Evolutionary conservation across 2,797 vertebrate genomes (phyloP).

Genomic region (Catamblyrhynchus diadema): DNA sequence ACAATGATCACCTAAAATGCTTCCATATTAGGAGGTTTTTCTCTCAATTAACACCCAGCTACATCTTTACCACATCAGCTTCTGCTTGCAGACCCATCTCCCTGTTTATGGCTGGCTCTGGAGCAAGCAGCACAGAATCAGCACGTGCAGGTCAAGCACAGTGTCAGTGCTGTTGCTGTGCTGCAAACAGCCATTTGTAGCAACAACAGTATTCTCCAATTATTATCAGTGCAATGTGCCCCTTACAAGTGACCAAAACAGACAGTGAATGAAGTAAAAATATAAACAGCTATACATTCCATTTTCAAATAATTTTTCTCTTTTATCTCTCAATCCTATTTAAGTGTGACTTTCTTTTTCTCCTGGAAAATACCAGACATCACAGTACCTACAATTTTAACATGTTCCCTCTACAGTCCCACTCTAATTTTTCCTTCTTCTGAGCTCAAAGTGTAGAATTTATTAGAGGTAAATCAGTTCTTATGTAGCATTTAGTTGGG

Average conservation of each 20-base stretch:
- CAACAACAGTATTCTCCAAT: neutral
- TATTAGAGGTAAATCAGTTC: neutral
- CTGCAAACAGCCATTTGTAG: neutral
- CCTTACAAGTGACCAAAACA: neutral
- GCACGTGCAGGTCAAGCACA: fast-evolving
- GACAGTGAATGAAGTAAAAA: neutral
- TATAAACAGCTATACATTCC: neutral
- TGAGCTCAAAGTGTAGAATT: neutral
- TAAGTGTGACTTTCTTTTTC: neutral
- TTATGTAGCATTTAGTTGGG: neutral
- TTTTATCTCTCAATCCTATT: neutral
- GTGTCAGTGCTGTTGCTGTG: fast-evolving
- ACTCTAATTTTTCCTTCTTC: neutral
- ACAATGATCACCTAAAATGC: neutral
- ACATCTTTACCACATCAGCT: neutral
- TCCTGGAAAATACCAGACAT: neutral
- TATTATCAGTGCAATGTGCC: neutral
- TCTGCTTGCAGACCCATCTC: neutral
- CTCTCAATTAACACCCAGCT: neutral
- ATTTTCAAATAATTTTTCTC: neutral
- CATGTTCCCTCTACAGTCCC: neutral
- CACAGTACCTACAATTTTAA: neutral
- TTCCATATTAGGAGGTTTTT: neutral
- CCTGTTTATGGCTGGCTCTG: neutral
- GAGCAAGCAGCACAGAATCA: neutral